Conservation (phyloP, 2,113 vertebrate species). For the human region DNA sequence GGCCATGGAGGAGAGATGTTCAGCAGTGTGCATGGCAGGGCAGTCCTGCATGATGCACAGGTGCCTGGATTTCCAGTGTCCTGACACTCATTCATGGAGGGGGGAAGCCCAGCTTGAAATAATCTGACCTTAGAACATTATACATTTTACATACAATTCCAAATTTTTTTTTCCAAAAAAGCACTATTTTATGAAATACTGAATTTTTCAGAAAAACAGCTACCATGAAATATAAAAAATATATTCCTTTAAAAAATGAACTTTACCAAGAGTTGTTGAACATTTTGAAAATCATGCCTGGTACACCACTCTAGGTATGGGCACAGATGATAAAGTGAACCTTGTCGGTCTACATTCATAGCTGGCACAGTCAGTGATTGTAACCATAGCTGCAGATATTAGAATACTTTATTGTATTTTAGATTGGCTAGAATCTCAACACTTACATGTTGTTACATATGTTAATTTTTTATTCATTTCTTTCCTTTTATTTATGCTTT, state of each 20-base stretch:
- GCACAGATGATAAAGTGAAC: not conserved
- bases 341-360: not conserved
- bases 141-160: not conserved
- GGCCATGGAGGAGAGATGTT: not conserved
- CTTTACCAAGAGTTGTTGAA: not conserved
- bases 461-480: not conserved
- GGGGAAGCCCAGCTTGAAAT: not conserved
- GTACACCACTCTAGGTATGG: rapidly evolving
- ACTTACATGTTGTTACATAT: not conserved
- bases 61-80: too few species aligned
- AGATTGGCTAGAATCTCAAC: not conserved
- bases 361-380: not conserved
- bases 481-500: not conserved
- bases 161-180: not conserved
- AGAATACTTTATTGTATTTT: not conserved
- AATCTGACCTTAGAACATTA: not conserved
- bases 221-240: not conserved
- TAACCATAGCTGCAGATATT: not conserved
- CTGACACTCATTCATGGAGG: rapidly evolving
- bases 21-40: not conserved
- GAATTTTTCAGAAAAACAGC: too few species aligned
- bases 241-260: not conserved
- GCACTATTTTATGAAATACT: not conserved
- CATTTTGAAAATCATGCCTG: not conserved
- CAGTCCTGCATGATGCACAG: not conserved